Evolutionary conservation across 35 echinoderm and acorn worm genomes (phyloP).

Genomic region (Apostichopus japonicus): DNA sequence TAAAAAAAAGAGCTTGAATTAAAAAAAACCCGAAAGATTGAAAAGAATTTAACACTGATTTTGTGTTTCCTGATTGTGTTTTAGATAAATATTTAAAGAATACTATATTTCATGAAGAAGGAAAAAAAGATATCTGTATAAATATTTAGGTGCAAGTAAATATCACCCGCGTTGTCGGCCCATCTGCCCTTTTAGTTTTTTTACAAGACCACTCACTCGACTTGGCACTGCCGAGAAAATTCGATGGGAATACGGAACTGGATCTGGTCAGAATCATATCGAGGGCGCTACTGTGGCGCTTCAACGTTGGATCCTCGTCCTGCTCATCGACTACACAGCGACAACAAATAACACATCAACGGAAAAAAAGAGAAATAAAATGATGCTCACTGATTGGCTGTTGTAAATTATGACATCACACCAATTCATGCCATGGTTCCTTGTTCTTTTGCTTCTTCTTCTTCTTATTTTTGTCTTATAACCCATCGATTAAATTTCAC

Average conservation of each 20-base stretch:
- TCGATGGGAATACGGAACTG: constrained; percentile 47
- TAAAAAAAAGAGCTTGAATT: no score
- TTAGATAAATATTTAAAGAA: no score
- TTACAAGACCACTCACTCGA: constrained; percentile 33
- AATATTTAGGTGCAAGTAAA: not conserved
- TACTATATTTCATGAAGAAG: no score
- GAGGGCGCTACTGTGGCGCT: constrained; percentile 59
- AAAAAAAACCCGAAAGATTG: no score
- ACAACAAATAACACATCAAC: constrained; percentile 44
- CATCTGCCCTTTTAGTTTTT: not conserved
- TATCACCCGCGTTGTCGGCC: not conserved
- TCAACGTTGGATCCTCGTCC: constrained; percentile 28
- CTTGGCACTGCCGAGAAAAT: constrained; percentile 50
- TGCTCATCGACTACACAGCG: constrained; percentile 28
- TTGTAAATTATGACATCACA: not conserved
- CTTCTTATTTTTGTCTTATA: not conserved
- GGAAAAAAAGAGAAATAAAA: not conserved
- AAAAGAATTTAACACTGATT: no score
- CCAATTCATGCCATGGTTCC: not conserved
- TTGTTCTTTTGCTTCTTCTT: not conserved
- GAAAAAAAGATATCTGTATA: no score
- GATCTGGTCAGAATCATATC: constrained; percentile 55
- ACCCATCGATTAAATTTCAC: no score
- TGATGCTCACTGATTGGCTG: not conserved
- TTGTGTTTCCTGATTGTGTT: no score